Evolutionary conservation across 2,113 vertebrate species (phyloP), one percentile per base, ranked within the genome.

Genomic region (Saguinus midas): DNA sequence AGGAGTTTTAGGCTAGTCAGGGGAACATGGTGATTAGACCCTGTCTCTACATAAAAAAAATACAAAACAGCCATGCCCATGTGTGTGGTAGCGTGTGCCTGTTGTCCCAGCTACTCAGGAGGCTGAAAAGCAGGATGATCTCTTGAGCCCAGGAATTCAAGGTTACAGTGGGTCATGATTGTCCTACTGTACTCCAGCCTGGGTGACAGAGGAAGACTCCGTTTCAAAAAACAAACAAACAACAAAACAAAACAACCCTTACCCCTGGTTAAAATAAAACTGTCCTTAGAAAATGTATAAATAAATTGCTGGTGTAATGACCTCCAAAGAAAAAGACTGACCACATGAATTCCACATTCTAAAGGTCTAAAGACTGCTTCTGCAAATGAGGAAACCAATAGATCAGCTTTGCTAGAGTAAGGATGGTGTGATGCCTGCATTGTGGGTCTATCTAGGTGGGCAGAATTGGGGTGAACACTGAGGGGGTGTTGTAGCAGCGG

Each of bases 401-500:
- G 29, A 58, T 9, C 0, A 20, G 12, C 9, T 52, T 81, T 45
- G 11, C 43, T 72, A 27, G 27, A 57, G n/a, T 61, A 92, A 61
- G 21, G 1, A 4, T 10, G 13, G 1, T 25, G 21, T 3, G 7
- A 68, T 57, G 10, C 7, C 10, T 81, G 27, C 11, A 64, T 0
- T 18, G 35, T 43, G 68, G 14, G 11, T 40, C 48, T 61, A 57
- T 32, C 61, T 64, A 64, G 10, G 18, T 25, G 43, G 18, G 83
- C 3, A 92, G 18, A 80, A 20, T 48, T 48, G 5, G 0, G 9
- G n/a, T 27, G 12, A 68, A 17, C 3, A 18, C 0, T 52, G 43
- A 72, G 6, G 1, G 0, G 6, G 32, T 13, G 5, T 32, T 35
- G 8, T 29, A 87, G 48, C 20, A 48, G 23, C 3, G 29, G 3